Evolutionary conservation across 2,797 vertebrate genomes (phyloP), one percentile per base, ranked within the genome.

Genomic region (Labeo calbasu): DNA sequence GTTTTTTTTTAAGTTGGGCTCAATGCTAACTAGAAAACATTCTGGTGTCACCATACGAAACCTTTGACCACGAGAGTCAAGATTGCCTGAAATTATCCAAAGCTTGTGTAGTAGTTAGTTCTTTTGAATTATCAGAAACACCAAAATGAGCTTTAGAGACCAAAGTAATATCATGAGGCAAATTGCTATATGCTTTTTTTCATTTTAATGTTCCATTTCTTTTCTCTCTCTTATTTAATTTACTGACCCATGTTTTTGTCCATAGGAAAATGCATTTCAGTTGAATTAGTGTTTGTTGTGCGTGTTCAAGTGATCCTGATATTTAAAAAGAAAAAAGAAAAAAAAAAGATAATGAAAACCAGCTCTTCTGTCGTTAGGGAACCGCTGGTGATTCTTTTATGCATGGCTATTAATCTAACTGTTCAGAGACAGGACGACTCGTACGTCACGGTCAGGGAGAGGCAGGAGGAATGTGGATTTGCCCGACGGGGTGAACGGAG

Each of bases 321-420:
- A 93, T 94, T 91, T 89, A 85, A 46, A 85, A 88, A 59, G 50
- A 91, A 53, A 88, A 89, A 53, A 77, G 40, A 80, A 50, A 65
- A 51, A 66, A 66, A 87, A 83, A 82, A 71, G 78, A 88, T 84
- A 68, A 85, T 82, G 57, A 91, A 81, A 89, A 89, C 81, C 53
- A 91, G 87, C 92, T 91, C 90, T 91, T 92, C 91, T 90, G 89
- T 92, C 85, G 88, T 89, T 91, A 87, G 86, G 89, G 91, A 91
- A 91, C 89, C 85, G 89, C 87, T 86, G 92, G 89, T 83, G 46
- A 91, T 93, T 94, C 88, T 92, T 94, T 95, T 93, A 93, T 95
- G 95, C 94, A 95, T 96, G 95, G 90, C 92, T 94, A 93, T 88
- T 93, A 90, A 93, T 93, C 91, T 93, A 92, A 90, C 82, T 94